A percentile compares a stretch with the other conserved stretches of the same genome.
phyloP scores from a whole-genome alignment of 1,140 invertebrate species.

The Drosophila auraria region DNA sequence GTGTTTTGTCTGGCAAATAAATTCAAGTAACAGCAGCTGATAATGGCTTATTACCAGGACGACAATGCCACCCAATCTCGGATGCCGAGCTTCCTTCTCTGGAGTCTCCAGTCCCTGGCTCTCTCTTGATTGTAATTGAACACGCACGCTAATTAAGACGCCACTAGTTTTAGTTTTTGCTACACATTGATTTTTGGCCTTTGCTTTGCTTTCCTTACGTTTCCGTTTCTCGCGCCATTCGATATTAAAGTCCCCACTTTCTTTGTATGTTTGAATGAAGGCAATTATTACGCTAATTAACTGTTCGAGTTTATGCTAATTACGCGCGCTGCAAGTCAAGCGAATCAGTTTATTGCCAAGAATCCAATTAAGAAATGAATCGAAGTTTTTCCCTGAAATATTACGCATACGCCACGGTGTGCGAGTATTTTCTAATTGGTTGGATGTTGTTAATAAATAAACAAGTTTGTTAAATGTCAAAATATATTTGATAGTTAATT shows the following conservation, averaged over 20 bases:
- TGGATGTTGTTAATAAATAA: constrained; percentile 17
- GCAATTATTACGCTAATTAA: constrained; percentile 82
- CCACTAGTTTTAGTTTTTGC: constrained; percentile 75
- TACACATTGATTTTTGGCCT: constrained; percentile 46
- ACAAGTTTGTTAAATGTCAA: background rate
- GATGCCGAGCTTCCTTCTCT: background rate
- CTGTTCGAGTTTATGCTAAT: constrained; percentile 79
- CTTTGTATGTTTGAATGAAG: constrained; percentile 54
- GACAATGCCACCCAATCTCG: constrained; percentile 21
- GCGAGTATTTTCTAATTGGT: constrained; percentile 17
- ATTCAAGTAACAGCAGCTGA: constrained; percentile 76
- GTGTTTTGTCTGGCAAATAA: constrained; percentile 68
- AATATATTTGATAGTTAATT: background rate
- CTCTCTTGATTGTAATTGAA: constrained; percentile 69
- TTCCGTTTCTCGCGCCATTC: constrained; percentile 7
- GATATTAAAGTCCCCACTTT: constrained; percentile 48
- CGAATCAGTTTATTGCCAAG: constrained; percentile 51
- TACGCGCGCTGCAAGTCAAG: constrained; percentile 41
- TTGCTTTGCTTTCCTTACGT: background rate
- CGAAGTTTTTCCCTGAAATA: constrained; percentile 30
- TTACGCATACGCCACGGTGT: constrained; percentile 35
- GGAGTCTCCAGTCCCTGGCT: background rate
- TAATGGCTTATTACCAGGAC: constrained; percentile 73
- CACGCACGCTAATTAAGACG: constrained; percentile 82
- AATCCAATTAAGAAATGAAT: constrained; percentile 53